Evolutionary conservation across 2,797 vertebrate species (phyloP).

Genomic region (Limosa lapponica): DNA sequence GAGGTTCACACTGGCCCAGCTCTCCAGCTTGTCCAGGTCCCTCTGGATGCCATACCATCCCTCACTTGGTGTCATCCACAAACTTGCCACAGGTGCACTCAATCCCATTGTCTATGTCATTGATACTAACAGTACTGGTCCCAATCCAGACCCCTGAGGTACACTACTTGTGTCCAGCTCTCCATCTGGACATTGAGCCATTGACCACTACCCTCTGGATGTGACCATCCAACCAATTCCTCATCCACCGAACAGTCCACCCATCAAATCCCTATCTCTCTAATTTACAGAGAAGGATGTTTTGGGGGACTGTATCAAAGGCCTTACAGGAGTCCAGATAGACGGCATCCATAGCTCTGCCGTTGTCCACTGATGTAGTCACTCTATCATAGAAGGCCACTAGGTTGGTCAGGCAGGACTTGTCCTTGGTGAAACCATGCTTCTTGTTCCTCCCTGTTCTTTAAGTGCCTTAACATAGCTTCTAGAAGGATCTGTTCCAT

Average conservation of each 20-base stretch:
- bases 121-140: neutral
- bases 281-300: neutral
- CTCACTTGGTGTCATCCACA: neutral
- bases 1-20: fast-evolving
- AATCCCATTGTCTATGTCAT: fast-evolving
- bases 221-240: neutral
- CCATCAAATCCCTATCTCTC: neutral
- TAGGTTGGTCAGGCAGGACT: neutral
- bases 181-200: neutral
- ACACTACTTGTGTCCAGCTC: neutral
- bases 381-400: neutral
- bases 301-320: fast-evolving
- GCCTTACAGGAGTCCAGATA: neutral
- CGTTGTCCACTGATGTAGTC: neutral
- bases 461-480: neutral
- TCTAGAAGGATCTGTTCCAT: neutral
- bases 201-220: neutral
- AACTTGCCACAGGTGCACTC: neutral
- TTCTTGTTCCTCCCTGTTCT: neutral
- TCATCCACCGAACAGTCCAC: neutral
- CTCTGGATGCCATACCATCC: neutral
- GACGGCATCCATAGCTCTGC: neutral
- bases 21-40: neutral
- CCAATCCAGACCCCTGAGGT: fast-evolving
- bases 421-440: neutral